phyloP scores from a whole-genome alignment of 2,113 vertebrate genomes.

The Perca schrenkii region DNA sequence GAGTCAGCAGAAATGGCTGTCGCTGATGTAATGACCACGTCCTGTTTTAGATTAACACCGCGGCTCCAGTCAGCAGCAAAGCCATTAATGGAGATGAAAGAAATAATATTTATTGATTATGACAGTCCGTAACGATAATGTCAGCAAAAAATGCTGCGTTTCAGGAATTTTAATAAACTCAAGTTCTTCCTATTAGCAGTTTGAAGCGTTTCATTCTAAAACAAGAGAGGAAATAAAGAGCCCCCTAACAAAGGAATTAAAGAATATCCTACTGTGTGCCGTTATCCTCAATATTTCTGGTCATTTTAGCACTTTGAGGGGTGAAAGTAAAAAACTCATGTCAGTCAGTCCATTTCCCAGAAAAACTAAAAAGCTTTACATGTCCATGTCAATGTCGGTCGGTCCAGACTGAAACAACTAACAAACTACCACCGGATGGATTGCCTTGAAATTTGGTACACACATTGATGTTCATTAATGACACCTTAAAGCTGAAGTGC shows the following conservation, averaged over 20 bases:
- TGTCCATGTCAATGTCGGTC: background rate
- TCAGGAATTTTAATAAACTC: background rate
- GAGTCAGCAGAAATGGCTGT: constrained; percentile 18
- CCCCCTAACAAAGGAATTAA: background rate
- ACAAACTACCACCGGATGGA: background rate
- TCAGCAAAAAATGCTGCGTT: background rate
- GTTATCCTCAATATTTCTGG: background rate
- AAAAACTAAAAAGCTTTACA: background rate
- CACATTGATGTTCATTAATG: background rate
- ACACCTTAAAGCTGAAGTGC: too few relatives aligned
- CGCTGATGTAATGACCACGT: constrained; percentile 14
- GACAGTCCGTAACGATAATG: background rate
- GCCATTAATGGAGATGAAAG: background rate
- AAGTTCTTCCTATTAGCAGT: background rate
- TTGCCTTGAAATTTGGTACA: background rate
- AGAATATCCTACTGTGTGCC: background rate
- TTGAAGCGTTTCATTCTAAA: background rate
- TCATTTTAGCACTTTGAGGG: background rate
- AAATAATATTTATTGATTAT: background rate
- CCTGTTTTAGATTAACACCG: constrained; percentile 7
- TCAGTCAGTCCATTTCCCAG: background rate
- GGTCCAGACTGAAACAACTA: background rate
- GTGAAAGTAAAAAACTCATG: background rate
- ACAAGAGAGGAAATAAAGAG: background rate
- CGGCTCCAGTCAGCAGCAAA: background rate